Evolutionary conservation across 2,113 vertebrate species (phyloP).

Genomic region (Aldabrachelys gigantea): DNA sequence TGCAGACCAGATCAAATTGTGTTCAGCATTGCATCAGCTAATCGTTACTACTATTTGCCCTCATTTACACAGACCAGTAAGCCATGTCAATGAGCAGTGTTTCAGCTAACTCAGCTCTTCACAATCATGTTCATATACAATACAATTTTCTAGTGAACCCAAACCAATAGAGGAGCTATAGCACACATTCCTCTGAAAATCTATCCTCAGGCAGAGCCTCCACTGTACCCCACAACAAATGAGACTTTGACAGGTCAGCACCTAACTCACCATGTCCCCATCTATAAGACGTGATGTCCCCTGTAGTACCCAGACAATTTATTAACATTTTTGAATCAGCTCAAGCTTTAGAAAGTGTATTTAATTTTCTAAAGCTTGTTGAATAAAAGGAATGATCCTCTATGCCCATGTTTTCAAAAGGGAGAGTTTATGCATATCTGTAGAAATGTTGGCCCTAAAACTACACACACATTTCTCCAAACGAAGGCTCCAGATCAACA

Average conservation of each 20-base stretch:
- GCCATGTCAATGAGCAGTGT: accelerated
- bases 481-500: neutral
- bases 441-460: neutral
- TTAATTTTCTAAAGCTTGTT: neutral
- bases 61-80: neutral
- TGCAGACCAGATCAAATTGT: accelerated
- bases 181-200: neutral
- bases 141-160: neutral
- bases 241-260: neutral
- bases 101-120: neutral
- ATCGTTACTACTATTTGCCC: neutral
- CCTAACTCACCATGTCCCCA: neutral
- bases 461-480: neutral
- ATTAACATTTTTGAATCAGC: neutral
- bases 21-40: neutral
- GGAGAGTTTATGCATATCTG: neutral
- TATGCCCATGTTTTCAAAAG: neutral
- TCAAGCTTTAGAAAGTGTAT: neutral
- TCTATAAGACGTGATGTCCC: neutral
- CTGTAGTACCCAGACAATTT: neutral
- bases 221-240: neutral
- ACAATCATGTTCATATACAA: neutral
- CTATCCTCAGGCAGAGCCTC: neutral
- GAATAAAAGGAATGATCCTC: neutral
- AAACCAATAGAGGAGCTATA: neutral